Evolutionary conservation across 2,797 vertebrate genomes (phyloP).

Genomic region (Diceros bicornis): DNA sequence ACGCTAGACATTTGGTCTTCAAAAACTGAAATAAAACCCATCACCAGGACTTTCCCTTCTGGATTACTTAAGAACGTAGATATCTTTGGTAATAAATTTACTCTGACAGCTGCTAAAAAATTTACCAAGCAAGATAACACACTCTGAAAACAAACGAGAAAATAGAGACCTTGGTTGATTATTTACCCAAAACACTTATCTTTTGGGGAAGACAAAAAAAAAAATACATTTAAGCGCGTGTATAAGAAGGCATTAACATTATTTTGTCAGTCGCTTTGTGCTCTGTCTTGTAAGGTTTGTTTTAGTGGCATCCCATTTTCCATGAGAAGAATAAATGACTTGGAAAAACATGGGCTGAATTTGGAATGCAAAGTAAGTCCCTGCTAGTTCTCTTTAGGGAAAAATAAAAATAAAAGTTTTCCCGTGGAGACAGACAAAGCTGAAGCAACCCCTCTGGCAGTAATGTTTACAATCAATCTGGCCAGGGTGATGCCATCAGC

Average conservation of each 20-base stretch:
- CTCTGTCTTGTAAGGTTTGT: slow-evolving; percentile 43
- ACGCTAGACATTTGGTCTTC: slow-evolving; percentile 83
- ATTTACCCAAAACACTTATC: slow-evolving; percentile 78
- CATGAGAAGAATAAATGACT: slow-evolving; percentile 75
- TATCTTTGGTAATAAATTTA: slow-evolving; percentile 88
- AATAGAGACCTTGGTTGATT: slow-evolving; percentile 79
- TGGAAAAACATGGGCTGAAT: slow-evolving; percentile 62
- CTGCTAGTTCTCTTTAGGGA: slow-evolving; percentile 61
- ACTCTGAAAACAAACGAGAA: slow-evolving; percentile 85
- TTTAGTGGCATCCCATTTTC: slow-evolving; percentile 21
- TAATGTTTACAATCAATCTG: slow-evolving; percentile 78
- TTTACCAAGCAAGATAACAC: slow-evolving; percentile 88
- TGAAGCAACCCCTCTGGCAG: slow-evolving; percentile 78
- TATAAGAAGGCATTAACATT: neutral
- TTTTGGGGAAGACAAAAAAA: slow-evolving; percentile 57
- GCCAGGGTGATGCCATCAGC: slow-evolving; percentile 69
- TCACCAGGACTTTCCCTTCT: slow-evolving; percentile 86
- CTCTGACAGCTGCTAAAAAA: slow-evolving; percentile 90
- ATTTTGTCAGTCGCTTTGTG: slow-evolving; percentile 53
- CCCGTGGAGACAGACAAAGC: slow-evolving; percentile 80
- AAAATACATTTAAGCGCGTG: neutral
- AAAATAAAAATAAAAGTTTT: slow-evolving; percentile 69
- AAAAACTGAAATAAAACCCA: slow-evolving; percentile 84
- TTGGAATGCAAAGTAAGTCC: slow-evolving; percentile 82
- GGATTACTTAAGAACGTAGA: slow-evolving; percentile 85